Conservation (phyloP, 2,888 invertebrate genomes). For the Drosophila nigricruria region DNA sequence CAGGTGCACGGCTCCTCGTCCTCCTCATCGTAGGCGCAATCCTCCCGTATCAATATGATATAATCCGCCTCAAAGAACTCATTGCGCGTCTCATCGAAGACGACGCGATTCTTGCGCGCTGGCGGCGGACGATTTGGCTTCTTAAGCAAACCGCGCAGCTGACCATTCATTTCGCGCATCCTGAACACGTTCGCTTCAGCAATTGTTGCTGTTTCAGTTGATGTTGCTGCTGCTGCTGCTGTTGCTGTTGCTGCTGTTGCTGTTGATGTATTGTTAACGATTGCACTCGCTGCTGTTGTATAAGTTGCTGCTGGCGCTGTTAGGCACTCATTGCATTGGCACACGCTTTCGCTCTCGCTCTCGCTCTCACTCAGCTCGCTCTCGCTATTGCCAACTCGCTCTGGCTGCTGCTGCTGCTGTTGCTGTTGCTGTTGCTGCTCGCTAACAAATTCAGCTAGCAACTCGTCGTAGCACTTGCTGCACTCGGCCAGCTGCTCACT, state of each 20-base stretch:
- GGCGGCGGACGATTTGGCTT: constrained; percentile 89
- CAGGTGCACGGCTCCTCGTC: constrained; percentile 91
- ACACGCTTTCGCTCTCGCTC: constrained; percentile 40
- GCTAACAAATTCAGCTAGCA: constrained; percentile 75
- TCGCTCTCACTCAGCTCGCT: constrained; percentile 30
- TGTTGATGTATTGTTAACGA: constrained; percentile 13
- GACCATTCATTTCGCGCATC: constrained; percentile 86
- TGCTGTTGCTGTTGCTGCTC: constrained; percentile 69
- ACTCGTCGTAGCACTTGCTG: constrained; percentile 80
- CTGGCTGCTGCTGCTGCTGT: constrained; percentile 47
- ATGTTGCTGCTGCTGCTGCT: constrained; percentile 3
- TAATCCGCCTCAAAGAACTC: constrained; percentile 97
- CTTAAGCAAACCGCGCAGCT: constrained; percentile 88
- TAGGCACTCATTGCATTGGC: constrained; percentile 68
- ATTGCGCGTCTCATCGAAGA: constrained; percentile 95
- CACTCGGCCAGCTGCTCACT: constrained; percentile 2
- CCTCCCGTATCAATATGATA: constrained; percentile 95
- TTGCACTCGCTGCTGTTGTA: constrained; percentile 31
- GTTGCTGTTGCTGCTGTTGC: constrained; percentile 7
- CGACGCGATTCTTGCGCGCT: constrained; percentile 91
- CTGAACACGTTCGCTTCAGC: constrained; percentile 22
- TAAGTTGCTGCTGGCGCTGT: constrained; percentile 15
- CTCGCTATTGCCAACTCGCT: constrained; percentile 12
- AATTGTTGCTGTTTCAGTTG: constrained; percentile 15
- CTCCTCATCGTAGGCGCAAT: constrained; percentile 93